These are phyloP conservation scores for Lerema accius DNA, from an alignment of 1,140 invertebrate genomes.

Conservation along the genomic window DNA sequence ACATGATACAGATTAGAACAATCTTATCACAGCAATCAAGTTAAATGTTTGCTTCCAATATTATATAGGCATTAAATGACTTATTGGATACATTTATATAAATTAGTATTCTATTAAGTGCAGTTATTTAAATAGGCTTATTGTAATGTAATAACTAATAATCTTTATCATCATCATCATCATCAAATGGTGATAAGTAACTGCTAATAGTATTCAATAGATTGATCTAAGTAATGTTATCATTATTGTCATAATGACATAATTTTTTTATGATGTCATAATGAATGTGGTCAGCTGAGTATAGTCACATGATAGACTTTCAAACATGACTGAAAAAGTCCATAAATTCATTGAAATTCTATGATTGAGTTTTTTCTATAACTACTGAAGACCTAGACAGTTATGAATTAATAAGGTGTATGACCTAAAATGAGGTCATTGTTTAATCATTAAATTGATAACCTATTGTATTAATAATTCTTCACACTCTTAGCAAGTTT, in stretches of 20 bases:
- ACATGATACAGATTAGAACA: slow-evolving; percentile 7
- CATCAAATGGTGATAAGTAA: no score
- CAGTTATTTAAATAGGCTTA: no score
- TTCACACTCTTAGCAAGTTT: not conserved
- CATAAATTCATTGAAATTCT: no score
- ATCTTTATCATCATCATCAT: no score
- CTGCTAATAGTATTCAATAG: no score
- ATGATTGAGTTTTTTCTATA: no score
- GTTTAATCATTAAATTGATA: not conserved
- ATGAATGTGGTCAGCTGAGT: not conserved
- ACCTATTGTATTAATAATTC: not conserved
- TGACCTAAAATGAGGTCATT: slow-evolving; percentile 6
- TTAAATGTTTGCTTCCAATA: not conserved
- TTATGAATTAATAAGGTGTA: not conserved
- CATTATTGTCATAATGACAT: not conserved
- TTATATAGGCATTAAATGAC: not conserved
- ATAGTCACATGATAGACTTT: not conserved
- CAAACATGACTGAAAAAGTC: no score
- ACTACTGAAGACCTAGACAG: no score
- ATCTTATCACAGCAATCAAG: slow-evolving; percentile 11
- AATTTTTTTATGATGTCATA: not conserved
- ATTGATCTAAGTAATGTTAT: not conserved
- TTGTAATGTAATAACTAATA: no score
- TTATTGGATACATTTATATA: no score
- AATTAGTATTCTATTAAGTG: no score